These are phyloP conservation scores for Parotia lawesii DNA, from an alignment of 2,113 vertebrate species.

Conservation along the genomic window DNA sequence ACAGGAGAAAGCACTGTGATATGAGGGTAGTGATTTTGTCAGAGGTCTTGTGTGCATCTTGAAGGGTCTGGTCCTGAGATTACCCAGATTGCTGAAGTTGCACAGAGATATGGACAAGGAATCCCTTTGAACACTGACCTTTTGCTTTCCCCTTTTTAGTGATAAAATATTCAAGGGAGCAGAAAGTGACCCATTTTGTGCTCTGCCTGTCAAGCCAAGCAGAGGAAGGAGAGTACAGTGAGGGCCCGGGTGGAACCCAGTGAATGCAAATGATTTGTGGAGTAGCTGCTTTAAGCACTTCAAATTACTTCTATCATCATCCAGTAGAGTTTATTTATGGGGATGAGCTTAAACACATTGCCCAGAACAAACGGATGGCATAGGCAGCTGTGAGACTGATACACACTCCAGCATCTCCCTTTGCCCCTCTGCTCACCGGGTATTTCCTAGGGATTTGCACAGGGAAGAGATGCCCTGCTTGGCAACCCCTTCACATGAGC, in stretches of 20 bases:
- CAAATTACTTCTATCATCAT: neutral
- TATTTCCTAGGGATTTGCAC: neutral
- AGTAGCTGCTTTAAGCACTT: slow-evolving; percentile 35
- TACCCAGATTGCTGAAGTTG: neutral
- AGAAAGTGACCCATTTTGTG: slow-evolving; percentile 35
- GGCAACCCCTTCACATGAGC: neutral
- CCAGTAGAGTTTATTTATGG: neutral
- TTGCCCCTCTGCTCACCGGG: neutral
- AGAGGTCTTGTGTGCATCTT: neutral
- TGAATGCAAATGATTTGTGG: slow-evolving; percentile 37
- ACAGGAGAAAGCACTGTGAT: neutral
- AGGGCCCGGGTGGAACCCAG: slow-evolving; percentile 18
- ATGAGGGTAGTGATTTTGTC: neutral
- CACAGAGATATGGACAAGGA: neutral
- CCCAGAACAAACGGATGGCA: neutral
- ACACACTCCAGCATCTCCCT: neutral
- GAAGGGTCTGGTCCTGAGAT: slow-evolving; percentile 21
- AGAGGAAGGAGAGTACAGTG: neutral
- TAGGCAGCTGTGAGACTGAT: neutral
- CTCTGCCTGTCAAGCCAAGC: neutral
- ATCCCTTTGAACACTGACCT: slow-evolving; percentile 34
- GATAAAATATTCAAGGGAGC: slow-evolving; percentile 34
- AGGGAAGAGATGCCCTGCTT: neutral
- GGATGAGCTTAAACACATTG: neutral
- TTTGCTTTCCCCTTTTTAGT: slow-evolving; percentile 10